Conservation (phyloP, 2,888 invertebrate species). For the Drosophila longiperda region DNA sequence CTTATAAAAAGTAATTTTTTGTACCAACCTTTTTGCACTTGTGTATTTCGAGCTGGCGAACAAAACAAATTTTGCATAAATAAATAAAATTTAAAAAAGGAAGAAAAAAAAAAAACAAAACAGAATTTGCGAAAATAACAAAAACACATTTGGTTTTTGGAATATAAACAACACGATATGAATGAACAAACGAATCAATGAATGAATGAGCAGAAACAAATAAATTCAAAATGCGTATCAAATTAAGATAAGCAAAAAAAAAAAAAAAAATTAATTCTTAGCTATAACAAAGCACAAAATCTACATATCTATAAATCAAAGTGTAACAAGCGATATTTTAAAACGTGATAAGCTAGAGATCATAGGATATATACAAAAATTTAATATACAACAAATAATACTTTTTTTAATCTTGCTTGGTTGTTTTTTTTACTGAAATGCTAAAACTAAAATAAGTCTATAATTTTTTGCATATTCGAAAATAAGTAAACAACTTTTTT, state of each 20-base stretch:
- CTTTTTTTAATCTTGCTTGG: too few relatives aligned
- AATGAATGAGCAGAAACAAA: conserved; percentile 52
- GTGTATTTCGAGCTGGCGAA: conserved; percentile 37
- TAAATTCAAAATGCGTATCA: conserved; percentile 34
- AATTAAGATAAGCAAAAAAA: conserved; percentile 10
- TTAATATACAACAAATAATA: background rate
- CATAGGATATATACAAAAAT: background rate
- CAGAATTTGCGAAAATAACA: conserved; percentile 13
- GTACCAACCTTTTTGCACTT: conserved; percentile 53
- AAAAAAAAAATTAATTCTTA: too few relatives aligned
- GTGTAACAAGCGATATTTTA: background rate
- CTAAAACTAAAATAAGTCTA: background rate
- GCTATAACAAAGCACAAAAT: conserved; percentile 22
- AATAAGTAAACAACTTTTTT: background rate
- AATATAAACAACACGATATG: conserved; percentile 72
- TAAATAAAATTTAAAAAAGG: conserved; percentile 55
- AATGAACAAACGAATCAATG: conserved; percentile 71
- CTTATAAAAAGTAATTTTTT: background rate
- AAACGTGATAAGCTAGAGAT: background rate
- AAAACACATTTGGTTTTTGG: conserved; percentile 57
- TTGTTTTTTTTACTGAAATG: background rate
- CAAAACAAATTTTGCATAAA: conserved; percentile 71
- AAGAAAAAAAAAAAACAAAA: conserved; percentile 12
- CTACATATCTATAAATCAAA: conserved; percentile 17
- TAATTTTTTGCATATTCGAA: background rate